Evolutionary conservation across 2,888 invertebrate species (phyloP), one percentile per base, ranked within the genome.

Genomic region (Melanostoma mellinum): DNA sequence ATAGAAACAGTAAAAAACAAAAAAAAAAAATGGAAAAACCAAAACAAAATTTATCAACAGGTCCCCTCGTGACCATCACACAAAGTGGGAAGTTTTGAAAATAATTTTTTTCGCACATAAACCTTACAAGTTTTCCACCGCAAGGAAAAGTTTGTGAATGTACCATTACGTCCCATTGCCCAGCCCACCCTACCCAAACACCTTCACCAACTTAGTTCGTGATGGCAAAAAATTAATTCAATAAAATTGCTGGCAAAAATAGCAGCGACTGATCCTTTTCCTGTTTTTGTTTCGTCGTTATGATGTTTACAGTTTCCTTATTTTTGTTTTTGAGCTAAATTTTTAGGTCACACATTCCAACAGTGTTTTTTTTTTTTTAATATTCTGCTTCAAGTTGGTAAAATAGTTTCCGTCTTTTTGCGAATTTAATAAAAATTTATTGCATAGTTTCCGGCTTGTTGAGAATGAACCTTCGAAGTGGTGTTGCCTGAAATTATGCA

Each of bases 401-500:
- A 10, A 46, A 40, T 48, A 48, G 50, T 42, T 61, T 61, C 9
- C 2, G 3, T 44, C 48, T 68, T 71, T 55, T 81, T 53, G 55
- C 44, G 58, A 6, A 76, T 55, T 60, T 55, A 75, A 67, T 71
- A 42, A 76, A 67, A 67, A 76, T 81, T 76, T 67, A 76, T 76
- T 46, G 53, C 53, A 33, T 58, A 71, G 44, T 71, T 67, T 80
- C 48, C 80, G 53, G 30, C 65, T 58, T 2, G 42, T 6, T 3
- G 30, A 32, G n/a, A 61, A 61, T 46, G 38, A n/a, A 52, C 63
- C 6, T 69, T 67, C 30, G 20, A 20, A 20, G 20, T 20, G 20
- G 65, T 76, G 32, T 36, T 67, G 71, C 76, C 80, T 71, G 60
- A 71, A 81, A 76, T 65, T 81, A 81, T 81, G 80, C 76, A 81